These are phyloP conservation scores for Platichthys flesus DNA, from an alignment of 2,113 vertebrate genomes.

Conservation along the genomic window DNA sequence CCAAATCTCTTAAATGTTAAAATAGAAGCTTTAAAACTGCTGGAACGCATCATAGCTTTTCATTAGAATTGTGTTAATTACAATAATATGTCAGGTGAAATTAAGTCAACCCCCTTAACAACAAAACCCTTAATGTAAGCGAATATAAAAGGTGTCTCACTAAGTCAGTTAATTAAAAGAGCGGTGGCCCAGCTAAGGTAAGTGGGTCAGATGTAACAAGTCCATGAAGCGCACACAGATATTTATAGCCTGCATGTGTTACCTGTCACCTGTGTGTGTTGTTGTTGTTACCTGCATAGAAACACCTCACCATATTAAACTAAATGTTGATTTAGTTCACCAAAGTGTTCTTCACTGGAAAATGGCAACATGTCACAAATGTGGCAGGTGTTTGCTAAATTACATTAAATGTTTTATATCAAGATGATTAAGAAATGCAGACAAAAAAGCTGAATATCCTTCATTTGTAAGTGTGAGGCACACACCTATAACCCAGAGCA, in stretches of 20 bases:
- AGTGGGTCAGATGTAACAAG: not conserved
- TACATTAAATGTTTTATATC: not conserved
- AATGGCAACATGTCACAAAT: not conserved
- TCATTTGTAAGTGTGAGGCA: slow-evolving; percentile 33
- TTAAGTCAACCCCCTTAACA: slow-evolving; percentile 30
- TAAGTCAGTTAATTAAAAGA: slow-evolving; percentile 29
- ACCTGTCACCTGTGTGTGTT: not conserved
- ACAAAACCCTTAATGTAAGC: slow-evolving; percentile 61
- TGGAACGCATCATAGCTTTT: slow-evolving; percentile 42
- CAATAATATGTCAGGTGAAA: slow-evolving; percentile 33
- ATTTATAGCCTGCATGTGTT: no score
- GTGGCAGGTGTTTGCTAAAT: not conserved
- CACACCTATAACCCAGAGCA: not conserved
- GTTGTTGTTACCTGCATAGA: not conserved
- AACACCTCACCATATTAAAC: slow-evolving; percentile 6
- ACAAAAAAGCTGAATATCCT: slow-evolving; percentile 42
- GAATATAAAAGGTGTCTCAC: slow-evolving; percentile 26
- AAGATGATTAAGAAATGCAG: not conserved
- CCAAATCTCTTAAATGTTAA: slow-evolving; percentile 35
- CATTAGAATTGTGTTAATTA: slow-evolving; percentile 55
- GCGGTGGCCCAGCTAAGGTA: not conserved
- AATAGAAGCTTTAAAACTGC: slow-evolving; percentile 82
- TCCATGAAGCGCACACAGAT: not conserved
- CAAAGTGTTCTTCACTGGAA: not conserved
- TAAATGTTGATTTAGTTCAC: slow-evolving; percentile 14